Evolutionary conservation across 2,797 vertebrate genomes (phyloP).

Genomic region (Rhinogobio ventralis): DNA sequence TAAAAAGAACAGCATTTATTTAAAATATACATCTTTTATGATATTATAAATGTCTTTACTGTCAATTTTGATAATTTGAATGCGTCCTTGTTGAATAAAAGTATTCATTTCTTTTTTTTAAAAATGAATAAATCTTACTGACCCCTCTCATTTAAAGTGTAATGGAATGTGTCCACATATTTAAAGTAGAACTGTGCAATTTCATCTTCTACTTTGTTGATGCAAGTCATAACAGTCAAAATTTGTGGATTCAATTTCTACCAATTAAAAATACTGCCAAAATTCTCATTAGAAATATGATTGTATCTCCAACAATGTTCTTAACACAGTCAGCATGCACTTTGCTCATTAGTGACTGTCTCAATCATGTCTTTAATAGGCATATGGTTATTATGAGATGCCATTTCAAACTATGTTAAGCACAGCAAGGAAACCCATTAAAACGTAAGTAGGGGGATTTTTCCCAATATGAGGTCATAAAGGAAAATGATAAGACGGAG

Average conservation of each 20-base stretch:
- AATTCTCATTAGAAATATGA: constrained; percentile 57
- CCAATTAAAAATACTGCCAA: constrained; percentile 47
- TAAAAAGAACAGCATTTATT: neutral
- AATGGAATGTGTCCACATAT: neutral
- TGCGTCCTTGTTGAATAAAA: neutral
- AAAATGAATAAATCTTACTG: neutral
- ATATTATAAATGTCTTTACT: neutral
- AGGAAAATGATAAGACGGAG: constrained; percentile 51
- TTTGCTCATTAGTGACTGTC: constrained; percentile 59
- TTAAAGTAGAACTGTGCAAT: constrained; percentile 46
- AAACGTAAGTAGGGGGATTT: constrained; percentile 54
- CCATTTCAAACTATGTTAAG: constrained; percentile 80
- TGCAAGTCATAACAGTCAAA: constrained; percentile 26
- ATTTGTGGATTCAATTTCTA: constrained; percentile 44
- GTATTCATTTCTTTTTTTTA: neutral
- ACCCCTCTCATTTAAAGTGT: constrained; percentile 2
- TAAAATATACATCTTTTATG: neutral
- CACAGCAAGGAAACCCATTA: constrained; percentile 75
- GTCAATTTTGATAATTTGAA: neutral
- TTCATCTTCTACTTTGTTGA: constrained; percentile 38
- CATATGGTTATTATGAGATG: constrained; percentile 72
- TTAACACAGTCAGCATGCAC: constrained; percentile 35
- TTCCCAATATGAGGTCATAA: constrained; percentile 61
- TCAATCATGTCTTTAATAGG: constrained; percentile 76
- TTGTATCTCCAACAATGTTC: constrained; percentile 37